Evolutionary conservation across 2,888 invertebrate species (phyloP).

Genomic region (Lithophane ornitopus): DNA sequence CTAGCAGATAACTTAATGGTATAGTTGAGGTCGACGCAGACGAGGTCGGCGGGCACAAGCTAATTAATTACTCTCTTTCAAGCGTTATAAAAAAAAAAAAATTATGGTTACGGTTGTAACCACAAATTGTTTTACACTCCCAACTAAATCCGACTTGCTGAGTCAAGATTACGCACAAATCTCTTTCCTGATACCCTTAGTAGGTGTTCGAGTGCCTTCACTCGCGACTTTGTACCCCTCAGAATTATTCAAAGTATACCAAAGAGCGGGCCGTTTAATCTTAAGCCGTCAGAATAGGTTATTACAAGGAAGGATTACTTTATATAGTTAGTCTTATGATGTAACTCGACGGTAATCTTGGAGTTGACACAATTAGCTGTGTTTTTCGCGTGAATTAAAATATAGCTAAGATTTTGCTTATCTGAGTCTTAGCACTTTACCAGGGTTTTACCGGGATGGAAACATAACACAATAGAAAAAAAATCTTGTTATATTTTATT

Average conservation of each 20-base stretch:
- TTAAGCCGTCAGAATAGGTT: conserved; percentile 45
- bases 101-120: neutral
- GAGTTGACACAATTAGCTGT: conserved; percentile 6
- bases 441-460: neutral
- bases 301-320: conserved; percentile 46
- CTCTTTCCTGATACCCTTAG: conserved; percentile 49
- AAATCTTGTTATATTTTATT: neutral
- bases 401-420: neutral
- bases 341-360: conserved; percentile 27
- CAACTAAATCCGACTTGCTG: conserved; percentile 48
- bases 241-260: conserved; percentile 59
- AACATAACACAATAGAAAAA: neutral
- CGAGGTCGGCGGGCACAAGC: neutral
- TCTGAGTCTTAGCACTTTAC: conserved; percentile 1
- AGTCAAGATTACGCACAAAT: conserved; percentile 59
- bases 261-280: conserved; percentile 45
- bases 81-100: neutral
- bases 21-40: neutral
- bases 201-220: conserved; percentile 43
- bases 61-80: neutral
- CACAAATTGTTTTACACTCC: neutral
- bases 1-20: neutral
- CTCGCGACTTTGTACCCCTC: conserved; percentile 40
- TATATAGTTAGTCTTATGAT: conserved; percentile 31
- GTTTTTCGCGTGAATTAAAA: conserved; percentile 15